A percentile compares a stretch with the other conserved stretches of the same genome.
Conservation (phyloP, 2,888 invertebrate species). For the Cantharis flavilabris region DNA sequence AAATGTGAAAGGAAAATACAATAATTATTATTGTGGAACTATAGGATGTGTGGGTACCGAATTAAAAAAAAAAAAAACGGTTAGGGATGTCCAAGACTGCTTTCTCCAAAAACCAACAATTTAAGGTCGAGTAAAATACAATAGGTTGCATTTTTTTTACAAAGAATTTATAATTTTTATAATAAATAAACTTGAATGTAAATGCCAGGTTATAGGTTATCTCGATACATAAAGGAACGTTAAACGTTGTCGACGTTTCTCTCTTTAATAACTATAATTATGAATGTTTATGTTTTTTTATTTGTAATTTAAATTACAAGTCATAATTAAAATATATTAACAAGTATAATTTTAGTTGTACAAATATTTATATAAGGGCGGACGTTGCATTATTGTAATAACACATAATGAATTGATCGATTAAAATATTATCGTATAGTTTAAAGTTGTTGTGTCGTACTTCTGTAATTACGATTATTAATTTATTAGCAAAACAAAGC, state of each 20-base stretch:
- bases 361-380: not conserved
- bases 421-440: not conserved
- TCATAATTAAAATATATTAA: not conserved
- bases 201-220: not conserved
- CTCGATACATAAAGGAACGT: not conserved
- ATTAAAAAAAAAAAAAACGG: too few species aligned
- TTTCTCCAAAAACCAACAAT: not conserved
- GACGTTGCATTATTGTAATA: not conserved
- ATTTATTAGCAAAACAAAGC: conserved; percentile 5
- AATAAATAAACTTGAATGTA: not conserved
- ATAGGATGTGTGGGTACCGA: not conserved
- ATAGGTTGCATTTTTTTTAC: not conserved
- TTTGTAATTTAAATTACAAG: not conserved
- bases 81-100: not conserved
- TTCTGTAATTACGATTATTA: not conserved
- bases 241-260: not conserved
- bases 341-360: not conserved
- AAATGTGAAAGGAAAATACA: not conserved
- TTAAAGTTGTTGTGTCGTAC: not conserved
- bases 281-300: not conserved
- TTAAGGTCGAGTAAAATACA: not conserved
- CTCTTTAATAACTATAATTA: not conserved
- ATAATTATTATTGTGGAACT: not conserved
- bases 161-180: not conserved
- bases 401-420: not conserved